phyloP scores from a whole-genome alignment of 2,113 vertebrate genomes.

The Syngnathus typhle region DNA sequence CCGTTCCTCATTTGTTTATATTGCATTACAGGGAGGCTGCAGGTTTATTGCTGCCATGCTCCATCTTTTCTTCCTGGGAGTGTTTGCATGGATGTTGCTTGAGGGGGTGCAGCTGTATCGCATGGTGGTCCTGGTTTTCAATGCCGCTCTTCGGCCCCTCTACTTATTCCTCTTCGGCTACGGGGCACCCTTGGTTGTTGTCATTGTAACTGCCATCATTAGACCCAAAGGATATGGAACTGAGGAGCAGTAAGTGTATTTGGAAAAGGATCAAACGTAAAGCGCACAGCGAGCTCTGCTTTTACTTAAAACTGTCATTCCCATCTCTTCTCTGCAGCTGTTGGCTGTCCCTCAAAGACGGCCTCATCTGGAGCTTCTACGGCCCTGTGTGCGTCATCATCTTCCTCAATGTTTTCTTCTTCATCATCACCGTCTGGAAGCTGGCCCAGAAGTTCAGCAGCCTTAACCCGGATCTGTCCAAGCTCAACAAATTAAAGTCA shows the following conservation, averaged over 20 bases:
- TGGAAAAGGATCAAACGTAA: slow-evolving; percentile 1
- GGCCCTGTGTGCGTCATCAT: slow-evolving; percentile 74
- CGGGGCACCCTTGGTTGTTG: slow-evolving; percentile 68
- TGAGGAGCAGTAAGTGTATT: slow-evolving; percentile 61
- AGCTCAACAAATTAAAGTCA: slow-evolving; percentile 74
- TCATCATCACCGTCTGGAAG: slow-evolving; percentile 78
- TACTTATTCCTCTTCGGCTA: slow-evolving; percentile 74
- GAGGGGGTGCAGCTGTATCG: slow-evolving; percentile 85
- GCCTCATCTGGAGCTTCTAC: slow-evolving; percentile 80
- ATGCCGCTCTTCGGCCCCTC: slow-evolving; percentile 65
- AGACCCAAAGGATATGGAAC: slow-evolving; percentile 69
- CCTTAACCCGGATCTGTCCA: slow-evolving; percentile 77
- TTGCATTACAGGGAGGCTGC: slow-evolving; percentile 67
- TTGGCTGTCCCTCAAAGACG: slow-evolving; percentile 62
- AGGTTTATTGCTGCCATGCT: slow-evolving; percentile 75
- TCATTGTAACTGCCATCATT: slow-evolving; percentile 67
- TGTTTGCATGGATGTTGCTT: slow-evolving; percentile 84
- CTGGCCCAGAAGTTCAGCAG: slow-evolving; percentile 77
- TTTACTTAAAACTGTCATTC: slow-evolving; percentile 1
- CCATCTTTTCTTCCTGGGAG: slow-evolving; percentile 79
- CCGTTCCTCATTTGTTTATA: not conserved
- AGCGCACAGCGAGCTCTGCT: slow-evolving; percentile 11
- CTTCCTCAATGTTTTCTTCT: slow-evolving; percentile 72
- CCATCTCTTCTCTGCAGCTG: slow-evolving; percentile 64
- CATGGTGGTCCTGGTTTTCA: slow-evolving; percentile 83